Base-by-base conservation (phyloP, 2,113 vertebrate species). In the Sterna hirundo region DNA sequence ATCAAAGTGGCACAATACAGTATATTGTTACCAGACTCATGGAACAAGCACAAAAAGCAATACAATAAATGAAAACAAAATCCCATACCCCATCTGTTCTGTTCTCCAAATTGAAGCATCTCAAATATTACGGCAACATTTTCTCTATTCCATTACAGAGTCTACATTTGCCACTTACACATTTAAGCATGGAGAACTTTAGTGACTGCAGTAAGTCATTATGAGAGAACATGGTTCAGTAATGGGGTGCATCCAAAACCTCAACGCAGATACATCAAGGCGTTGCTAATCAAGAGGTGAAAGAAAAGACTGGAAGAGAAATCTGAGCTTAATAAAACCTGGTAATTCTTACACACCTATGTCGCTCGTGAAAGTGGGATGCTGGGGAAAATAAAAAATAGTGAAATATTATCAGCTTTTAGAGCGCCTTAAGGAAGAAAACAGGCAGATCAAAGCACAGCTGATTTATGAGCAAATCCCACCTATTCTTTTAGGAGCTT, bases 31-130 rank as follows among this genome's bases (percentile, higher is more conserved):
- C 61, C 81, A 83, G 84, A 30, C 47, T 65, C 66, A 12, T 2
- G 5, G 86, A 70, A 90, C 29, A 60, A 83, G 88, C 74, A 36
- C 74, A 62, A 82, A 86, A 76, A 96, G 75, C 69, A 83, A 87
- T 44, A 86, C 17, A 22, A 88, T 86, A 96, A 93, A 92, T 74
- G 93, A 88, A 91, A 76, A 5, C n/a, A 71, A 77, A 96, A 92
- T 61, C 86, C 85, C 42, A 71, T 62, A 69, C 19, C 61, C 86
- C 20, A 4, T 64, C 93, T 89, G 81, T 60, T 92, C 60, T 65
- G 65, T 42, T 95, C 88, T 94, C 76, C 83, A 61, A 80, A 93
- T 7, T 47, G 83, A 92, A 93, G 88, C 27, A 75, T 83, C 69
- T 91, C 83, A 51, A 88, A 70, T 69, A 95, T 62, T 81, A 60